Evolutionary conservation across 2,113 vertebrate species (phyloP), one percentile per base, ranked within the genome.

Genomic region (Amia ocellicauda): DNA sequence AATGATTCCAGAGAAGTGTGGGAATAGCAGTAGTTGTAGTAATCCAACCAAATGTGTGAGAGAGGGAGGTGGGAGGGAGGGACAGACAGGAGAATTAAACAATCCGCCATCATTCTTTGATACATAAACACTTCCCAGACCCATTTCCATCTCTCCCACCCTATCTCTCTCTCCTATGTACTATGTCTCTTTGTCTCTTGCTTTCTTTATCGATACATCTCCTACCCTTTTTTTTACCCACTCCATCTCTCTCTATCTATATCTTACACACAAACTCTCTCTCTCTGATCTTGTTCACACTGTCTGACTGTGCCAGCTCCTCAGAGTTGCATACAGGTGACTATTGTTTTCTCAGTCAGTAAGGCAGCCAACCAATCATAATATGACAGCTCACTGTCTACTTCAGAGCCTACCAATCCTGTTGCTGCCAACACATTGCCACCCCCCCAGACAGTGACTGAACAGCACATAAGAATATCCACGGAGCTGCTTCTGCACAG

Each of bases 341-440:
- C 90, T 89, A 91, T 91, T 91, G 88, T 91, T 89, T n/a, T 86
- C 83, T 72, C 79, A 89, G 87, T 86, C 85, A 90, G 86, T 85
- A 84, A 86, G 88, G 85, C 85, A 91, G 81, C 86, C 90, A 90
- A 81, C 85, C 86, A 85, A 78, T 85, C 88, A 91, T 85, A 74
- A 87, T 85, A 82, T 87, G 86, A 86, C 86, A 87, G 88, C 88
- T 89, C 86, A 88, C 86, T 84, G 87, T 84, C 87, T 89, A 88
- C 83, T 85, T 85, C 78, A 59, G 83, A 87, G 86, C 83, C 80
- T 85, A 84, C 83, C 78, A 14, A 47, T 91, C 83, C 77, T n/a
- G 69, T 84, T 90, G 87, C 86, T 83, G 87, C 85, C 82, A 74
- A 85, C 88, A 78, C 80, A 0, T 17, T n/a, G n/a, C 5, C 31